Base-by-base conservation (phyloP, 2,888 invertebrate species). In the Abrostola tripartita region DNA sequence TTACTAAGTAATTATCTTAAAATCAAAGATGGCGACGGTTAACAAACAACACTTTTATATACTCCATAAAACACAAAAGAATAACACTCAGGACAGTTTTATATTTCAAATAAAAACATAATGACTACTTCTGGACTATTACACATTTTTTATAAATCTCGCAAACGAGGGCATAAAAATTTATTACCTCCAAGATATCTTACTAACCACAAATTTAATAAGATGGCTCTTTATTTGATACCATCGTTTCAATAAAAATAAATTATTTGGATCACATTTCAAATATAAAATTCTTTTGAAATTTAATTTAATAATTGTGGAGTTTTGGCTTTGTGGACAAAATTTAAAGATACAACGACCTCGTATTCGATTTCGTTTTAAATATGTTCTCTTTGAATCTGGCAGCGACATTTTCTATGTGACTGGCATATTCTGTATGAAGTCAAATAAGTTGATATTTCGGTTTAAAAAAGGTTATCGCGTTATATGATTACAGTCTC, bases 31-130 rank as follows among this genome's bases (percentile, higher is more conserved):
- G 41, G 10, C 50, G 0, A 50, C 55, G 38, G 55, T 8, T 24
- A 52, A 57, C 37, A 54, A 14, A n/a, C 49, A 8, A 51, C 42
- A 38, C 35, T 56, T 54, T 74, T 36, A 51, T 52, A 56, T 36
- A 14, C 38, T 37, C 40, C 47, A 58, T 70, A 73, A 71, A 69
- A 55, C 49, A 61, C 44, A 35, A 61, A 68, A 52, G 50, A 67
- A 61, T 50, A 52, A 53, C 55, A 47, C 56, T 73, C 56, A 12
- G 36, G 6, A 47, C 47, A 44, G 14, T 55, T 42, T 60, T 73
- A 67, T 73, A 73, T 57, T 74, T 41, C 41, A 44, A 74, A 71
- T 74, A 74, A 68, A 68, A 74, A 58, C 6, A 44, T 62, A 50
- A 71, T 35, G 63, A 50, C 52, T 38, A 38, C 50, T 49, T 74